These are phyloP conservation scores for Notolepis coatsorum DNA, from an alignment of 2,797 vertebrate genomes.

Conservation along the genomic window DNA sequence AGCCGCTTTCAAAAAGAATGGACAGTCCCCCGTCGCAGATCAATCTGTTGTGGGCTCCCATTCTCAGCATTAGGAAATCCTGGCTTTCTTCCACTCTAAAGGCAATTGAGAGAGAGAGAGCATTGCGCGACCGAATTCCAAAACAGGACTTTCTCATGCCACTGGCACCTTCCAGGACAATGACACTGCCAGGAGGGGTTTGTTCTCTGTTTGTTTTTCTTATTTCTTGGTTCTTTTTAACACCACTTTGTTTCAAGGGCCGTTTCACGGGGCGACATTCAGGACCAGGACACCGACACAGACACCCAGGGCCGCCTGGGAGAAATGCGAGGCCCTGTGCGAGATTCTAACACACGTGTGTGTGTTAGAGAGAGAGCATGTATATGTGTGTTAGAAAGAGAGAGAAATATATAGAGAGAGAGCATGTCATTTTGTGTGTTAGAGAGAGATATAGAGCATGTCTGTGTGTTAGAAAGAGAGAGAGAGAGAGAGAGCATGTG, in stretches of 20 bases:
- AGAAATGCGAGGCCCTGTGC: no score
- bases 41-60: slow-evolving; percentile 84
- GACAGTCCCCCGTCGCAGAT: slow-evolving; percentile 81
- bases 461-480: no score
- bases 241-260: slow-evolving; percentile 55
- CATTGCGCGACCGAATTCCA: slow-evolving; percentile 60
- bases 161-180: slow-evolving; percentile 73
- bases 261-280: slow-evolving; percentile 43
- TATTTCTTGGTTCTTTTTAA: slow-evolving; percentile 43
- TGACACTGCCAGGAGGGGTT: slow-evolving; percentile 40
- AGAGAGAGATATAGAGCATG: no score
- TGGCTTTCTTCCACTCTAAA: slow-evolving; percentile 81
- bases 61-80: slow-evolving; percentile 85
- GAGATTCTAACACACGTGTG: no score
- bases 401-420: no score
- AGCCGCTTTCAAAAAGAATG: slow-evolving; percentile 72
- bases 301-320: background rate
- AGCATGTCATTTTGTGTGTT: no score
- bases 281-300: slow-evolving; percentile 41
- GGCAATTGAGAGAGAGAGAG: slow-evolving; percentile 71
- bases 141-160: slow-evolving; percentile 81
- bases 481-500: no score
- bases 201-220: slow-evolving; percentile 60
- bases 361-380: no score
- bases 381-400: no score